Evolutionary conservation across 2,797 vertebrate genomes (phyloP).

Genomic region (Phoebastria nigripes): DNA sequence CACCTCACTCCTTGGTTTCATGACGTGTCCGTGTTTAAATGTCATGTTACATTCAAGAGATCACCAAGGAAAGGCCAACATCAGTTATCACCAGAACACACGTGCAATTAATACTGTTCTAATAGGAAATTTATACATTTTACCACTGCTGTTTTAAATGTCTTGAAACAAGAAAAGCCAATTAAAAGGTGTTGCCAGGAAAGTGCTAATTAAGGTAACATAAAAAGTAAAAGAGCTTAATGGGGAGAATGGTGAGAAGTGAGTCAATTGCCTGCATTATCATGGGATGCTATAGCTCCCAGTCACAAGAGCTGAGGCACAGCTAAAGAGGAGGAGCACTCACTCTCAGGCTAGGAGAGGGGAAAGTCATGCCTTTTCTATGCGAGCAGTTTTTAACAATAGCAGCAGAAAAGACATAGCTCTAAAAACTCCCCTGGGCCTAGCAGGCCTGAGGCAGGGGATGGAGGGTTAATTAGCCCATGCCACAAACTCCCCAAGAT

Average conservation of each 20-base stretch:
- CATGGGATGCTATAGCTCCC: neutral
- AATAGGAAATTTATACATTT: neutral
- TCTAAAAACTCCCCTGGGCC: neutral
- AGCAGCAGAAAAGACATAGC: neutral
- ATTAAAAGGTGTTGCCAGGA: neutral
- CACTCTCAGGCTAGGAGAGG: neutral
- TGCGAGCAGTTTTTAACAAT: neutral
- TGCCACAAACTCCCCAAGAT: neutral
- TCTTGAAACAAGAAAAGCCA: neutral
- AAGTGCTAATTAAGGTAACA: neutral
- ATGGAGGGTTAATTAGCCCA: conserved; percentile 1
- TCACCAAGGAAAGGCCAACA: neutral
- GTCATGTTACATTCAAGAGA: neutral
- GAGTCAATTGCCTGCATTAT: neutral
- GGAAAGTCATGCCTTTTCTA: neutral
- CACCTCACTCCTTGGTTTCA: neutral
- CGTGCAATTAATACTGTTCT: neutral
- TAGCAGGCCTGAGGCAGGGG: neutral
- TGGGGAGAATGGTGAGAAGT: neutral
- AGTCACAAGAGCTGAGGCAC: neutral
- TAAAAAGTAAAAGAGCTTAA: neutral
- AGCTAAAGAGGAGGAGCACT: neutral
- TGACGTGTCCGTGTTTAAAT: neutral
- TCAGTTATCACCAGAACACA: neutral
- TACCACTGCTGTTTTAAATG: neutral